phyloP scores from a whole-genome alignment of 2,888 invertebrate genomes.

The Myopa testacea region DNA sequence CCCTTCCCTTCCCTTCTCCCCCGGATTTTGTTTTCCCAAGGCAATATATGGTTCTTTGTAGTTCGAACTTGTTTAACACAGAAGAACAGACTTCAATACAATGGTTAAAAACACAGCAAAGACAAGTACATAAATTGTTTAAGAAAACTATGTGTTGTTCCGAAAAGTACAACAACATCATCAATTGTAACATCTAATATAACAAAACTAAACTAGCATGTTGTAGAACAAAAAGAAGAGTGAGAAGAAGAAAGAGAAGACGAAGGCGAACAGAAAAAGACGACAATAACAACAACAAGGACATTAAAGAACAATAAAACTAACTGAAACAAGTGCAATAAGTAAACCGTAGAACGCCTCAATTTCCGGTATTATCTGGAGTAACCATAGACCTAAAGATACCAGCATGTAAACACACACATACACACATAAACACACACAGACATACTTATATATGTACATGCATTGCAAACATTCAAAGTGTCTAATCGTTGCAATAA shows the following conservation, averaged over 20 bases:
- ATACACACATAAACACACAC: slow-evolving; percentile 14
- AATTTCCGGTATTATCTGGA: slow-evolving; percentile 43
- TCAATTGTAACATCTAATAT: not conserved
- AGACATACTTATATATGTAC: slow-evolving; percentile 12
- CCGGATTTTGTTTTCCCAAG: too few species aligned
- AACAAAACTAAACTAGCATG: not conserved
- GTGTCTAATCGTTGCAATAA: slow-evolving; percentile 32
- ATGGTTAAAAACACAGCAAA: not conserved
- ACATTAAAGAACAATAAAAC: not conserved
- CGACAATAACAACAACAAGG: slow-evolving; percentile 10
- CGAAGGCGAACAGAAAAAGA: not conserved
- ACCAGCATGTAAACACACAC: slow-evolving; percentile 12
- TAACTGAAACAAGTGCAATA: slow-evolving; percentile 31
- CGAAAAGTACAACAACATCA: slow-evolving; percentile 6
- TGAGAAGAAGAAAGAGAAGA: not conserved
- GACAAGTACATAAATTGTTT: not conserved
- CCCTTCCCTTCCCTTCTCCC: too few species aligned
- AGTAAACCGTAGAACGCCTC: slow-evolving; percentile 42
- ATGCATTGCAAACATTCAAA: slow-evolving; percentile 8
- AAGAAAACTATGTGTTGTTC: not conserved
- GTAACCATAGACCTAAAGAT: slow-evolving; percentile 41
- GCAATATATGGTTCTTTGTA: too few species aligned
- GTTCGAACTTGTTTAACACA: not conserved
- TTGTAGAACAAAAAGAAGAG: not conserved
- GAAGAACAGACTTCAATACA: not conserved